Conservation (phyloP, 2,797 vertebrate genomes). For the Lagocephalus sceleratus region DNA sequence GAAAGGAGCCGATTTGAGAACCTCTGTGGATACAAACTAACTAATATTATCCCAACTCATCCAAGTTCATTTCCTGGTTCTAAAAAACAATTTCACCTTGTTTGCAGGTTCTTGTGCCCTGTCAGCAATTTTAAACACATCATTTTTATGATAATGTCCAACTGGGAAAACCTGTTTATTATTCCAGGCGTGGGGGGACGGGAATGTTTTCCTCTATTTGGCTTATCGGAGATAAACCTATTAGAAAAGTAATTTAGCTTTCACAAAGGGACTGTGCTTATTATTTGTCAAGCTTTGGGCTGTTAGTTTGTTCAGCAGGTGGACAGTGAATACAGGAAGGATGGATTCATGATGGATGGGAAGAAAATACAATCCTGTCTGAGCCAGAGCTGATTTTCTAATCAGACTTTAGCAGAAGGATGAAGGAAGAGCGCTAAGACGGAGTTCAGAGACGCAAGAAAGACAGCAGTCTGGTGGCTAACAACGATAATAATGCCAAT, state of each 20-base stretch:
- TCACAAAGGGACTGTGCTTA: neutral
- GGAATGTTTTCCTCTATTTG: slow-evolving; percentile 21
- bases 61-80: too few relatives aligned
- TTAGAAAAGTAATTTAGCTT: slow-evolving; percentile 28
- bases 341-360: neutral
- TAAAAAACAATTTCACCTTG: neutral
- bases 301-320: slow-evolving; percentile 2
- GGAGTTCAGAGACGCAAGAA: too few relatives aligned
- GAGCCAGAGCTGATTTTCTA: neutral
- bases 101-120: neutral
- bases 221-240: slow-evolving; percentile 18
- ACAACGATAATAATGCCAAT: too few relatives aligned
- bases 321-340: neutral
- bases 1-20: too few relatives aligned
- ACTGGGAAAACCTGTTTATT: neutral
- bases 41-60: too few relatives aligned
- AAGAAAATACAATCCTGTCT: too few relatives aligned
- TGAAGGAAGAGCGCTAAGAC: too few relatives aligned
- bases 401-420: too few relatives aligned
- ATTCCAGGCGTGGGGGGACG: neutral
- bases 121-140: neutral
- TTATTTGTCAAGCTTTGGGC: slow-evolving; percentile 11
- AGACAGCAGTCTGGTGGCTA: too few relatives aligned
- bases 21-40: too few relatives aligned
- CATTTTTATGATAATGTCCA: neutral